Evolutionary conservation across 2,797 vertebrate species (phyloP), one percentile per base, ranked within the genome.

Genomic region (Zalophus californianus): DNA sequence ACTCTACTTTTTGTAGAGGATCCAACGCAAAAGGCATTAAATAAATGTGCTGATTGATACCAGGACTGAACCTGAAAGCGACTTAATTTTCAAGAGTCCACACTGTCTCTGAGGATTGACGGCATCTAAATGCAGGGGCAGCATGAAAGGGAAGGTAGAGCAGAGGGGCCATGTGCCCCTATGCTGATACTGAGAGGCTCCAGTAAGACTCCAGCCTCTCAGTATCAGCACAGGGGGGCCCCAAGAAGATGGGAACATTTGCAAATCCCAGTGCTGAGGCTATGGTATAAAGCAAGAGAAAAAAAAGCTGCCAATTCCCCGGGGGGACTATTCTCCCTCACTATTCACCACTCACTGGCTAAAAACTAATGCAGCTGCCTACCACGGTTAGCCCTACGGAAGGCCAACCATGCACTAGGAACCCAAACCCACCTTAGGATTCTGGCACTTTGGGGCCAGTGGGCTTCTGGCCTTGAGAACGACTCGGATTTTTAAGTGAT

Each of bases 31-130:
- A 91, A 86, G 73, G 8, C 54, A 92, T 54, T 27, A 85, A 44
- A 15, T 35, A 83, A 70, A 44, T 1, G 2, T 80, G 64, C 38
- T 60, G n/a, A 29, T 11, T 29, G 25, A 48, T 41, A 70, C 64
- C 38, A 35, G 62, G 52, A 87, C 78, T 92, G 86, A 54, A 66
- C 56, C 73, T 80, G 14, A 62, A 75, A 84, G 25, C 52, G 41
- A 86, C 52, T 73, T 54, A 66, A 60, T 29, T 91, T 79, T 89
- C 54, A 92, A 77, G 75, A 89, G 58, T 86, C 75, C 78, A 64
- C 20, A 73, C 15, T 20, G 25, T 38, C 78, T 92, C 77, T 94
- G 64, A 90, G 15, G 66, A 44, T 0, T 25, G 15, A 80, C 54
- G 32, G 78, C 68, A 84, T n/a, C 83, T 35, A 23, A 75, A 82